These are phyloP conservation scores for Octodonta nipae DNA, from an alignment of 2,888 invertebrate genomes.

Conservation along the genomic window DNA sequence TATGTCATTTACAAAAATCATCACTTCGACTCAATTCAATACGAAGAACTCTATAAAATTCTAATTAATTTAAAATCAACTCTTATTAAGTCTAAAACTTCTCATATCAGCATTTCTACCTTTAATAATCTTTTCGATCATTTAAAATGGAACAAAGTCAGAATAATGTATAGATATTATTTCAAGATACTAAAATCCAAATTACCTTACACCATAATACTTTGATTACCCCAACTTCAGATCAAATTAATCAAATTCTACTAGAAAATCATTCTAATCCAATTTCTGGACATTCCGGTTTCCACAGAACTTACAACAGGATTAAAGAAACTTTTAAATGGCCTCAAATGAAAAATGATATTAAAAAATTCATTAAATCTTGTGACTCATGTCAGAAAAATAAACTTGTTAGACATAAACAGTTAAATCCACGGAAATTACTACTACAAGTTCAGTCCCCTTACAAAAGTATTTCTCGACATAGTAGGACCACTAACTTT, in stretches of 20 bases:
- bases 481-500: constrained; percentile 24
- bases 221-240: too few relatives aligned
- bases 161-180: too few relatives aligned
- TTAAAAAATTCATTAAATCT: constrained; percentile 21
- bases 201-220: too few relatives aligned
- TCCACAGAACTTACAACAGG: constrained; percentile 9
- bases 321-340: constrained; percentile 22
- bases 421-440: constrained; percentile 12
- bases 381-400: constrained; percentile 25
- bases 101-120: too few relatives aligned
- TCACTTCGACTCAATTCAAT: too few relatives aligned
- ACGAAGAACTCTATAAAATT: too few relatives aligned
- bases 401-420: constrained; percentile 18
- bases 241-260: neutral
- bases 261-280: neutral
- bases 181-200: too few relatives aligned
- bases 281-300: neutral
- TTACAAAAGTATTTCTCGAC: constrained; percentile 21
- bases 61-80: too few relatives aligned
- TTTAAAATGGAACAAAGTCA: too few relatives aligned
- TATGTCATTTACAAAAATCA: too few relatives aligned
- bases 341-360: constrained; percentile 14
- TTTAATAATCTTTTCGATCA: too few relatives aligned
- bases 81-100: too few relatives aligned
- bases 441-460: constrained; percentile 19